Evolutionary conservation across 2,113 vertebrate genomes (phyloP), one percentile per base, ranked within the genome.

Genomic region (Sciurus niger): DNA sequence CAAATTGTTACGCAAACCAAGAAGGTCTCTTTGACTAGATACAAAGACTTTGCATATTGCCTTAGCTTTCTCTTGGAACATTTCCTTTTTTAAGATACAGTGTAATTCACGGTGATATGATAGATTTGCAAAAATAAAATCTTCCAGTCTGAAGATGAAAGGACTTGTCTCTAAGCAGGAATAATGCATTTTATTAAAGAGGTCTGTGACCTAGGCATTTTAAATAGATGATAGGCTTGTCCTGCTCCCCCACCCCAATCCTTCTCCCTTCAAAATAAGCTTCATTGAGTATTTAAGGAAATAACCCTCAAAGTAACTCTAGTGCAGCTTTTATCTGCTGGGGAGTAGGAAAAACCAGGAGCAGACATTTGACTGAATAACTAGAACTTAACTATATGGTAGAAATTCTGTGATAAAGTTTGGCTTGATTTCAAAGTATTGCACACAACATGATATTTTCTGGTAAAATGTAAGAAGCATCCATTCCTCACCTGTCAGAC

Each of bases 71-170:
- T 88, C 88, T n/a, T 34, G 55, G 65, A 92, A 43, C 30, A 10
- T 78, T 84, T 85, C 58, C 65, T 89, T 84, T 89, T 92, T 60
- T 17, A 90, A 88, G 89, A 43, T 65, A 72, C 68, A 72, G 58
- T 25, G 58, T 95, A 84, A 89, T 89, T 95, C 78, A 37, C 7
- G 0, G 87, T 20, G 32, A 73, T 77, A 32, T 13, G 70, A 78
- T 37, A 87, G 70, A 68, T 74, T 58, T 83, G 34, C 80, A 70
- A 90, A 82, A 94, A 79, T 78, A 94, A 94, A 96, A 78, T 90
- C 85, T 68, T 60, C 88, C 67, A 58, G 14, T 53, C 46, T 82
- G 22, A 63, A 67, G n/a, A 77, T 67, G 78, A 93, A 94, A 84
- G 58, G 34, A 40, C 60, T 65, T 87, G 51, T 72, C 84, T 89